Base-by-base conservation (phyloP, 2,888 invertebrate species). In the Cheilosia pagana region DNA sequence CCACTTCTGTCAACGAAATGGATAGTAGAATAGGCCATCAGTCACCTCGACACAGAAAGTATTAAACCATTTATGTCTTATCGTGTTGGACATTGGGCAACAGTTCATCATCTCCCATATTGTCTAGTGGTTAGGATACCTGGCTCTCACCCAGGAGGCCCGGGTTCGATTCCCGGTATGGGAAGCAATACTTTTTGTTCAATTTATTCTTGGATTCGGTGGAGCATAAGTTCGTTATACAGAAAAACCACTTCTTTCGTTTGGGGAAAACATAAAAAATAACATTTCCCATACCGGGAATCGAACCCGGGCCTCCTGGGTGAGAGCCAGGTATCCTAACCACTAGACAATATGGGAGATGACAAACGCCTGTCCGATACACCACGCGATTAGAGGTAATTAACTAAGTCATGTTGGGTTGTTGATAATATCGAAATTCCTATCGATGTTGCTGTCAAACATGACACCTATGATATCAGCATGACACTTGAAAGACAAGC, bases 291-390 rank as follows among this genome's bases (percentile, higher is more conserved):
- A 78, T 79, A 79, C 79, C 79, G 79, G 79, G 72, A 79, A 79
- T 79, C 72, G 79, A 79, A 79, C 72, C 72, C 79, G 79, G 79
- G 72, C 67, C 79, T 79, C 72, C 79, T 67, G 72, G 72, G 79
- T 74, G 79, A 74, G 79, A 79, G 79, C 72, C 79, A 67, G 79
- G 72, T 74, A 74, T 79, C 81, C 81, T 74, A 81, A 81, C 81
- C 81, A 81, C 81, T 81, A 68, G 81, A 81, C 81, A 74, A 81
- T 81, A 81, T 74, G 81, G 74, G 79, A 79, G 50, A 50, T 50
- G 23, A 50, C 21, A 21, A 8, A 21, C 21, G 0, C 1, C 4
- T 1, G 10, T 16, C 1, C 28, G 3, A 7, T 12, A 1, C 12
- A 16, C 43, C 45, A 60, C n/a, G 10, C 28, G 19, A 16, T 43